Evolutionary conservation across 2,888 invertebrate genomes (phyloP).

Genomic region (Syrista parreyssii): DNA sequence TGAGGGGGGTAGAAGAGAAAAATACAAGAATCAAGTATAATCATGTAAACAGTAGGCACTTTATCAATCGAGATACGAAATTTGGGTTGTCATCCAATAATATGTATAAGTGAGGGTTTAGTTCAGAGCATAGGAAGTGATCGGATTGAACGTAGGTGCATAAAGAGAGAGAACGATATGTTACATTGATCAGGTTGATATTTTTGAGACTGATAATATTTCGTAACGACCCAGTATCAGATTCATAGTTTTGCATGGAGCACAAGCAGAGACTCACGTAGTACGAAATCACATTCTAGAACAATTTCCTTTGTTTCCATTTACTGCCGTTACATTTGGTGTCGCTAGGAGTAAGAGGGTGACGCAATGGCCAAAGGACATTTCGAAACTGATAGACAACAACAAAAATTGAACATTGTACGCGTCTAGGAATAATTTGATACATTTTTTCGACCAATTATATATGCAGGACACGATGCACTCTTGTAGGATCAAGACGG

Average conservation of each 20-base stretch:
- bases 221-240: neutral
- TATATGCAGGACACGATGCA: neutral
- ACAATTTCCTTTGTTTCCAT: neutral
- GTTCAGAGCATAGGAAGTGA: neutral
- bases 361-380: neutral
- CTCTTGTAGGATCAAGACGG: neutral
- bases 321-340: neutral
- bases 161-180: neutral
- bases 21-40: conserved; percentile 34
- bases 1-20: conserved; percentile 26
- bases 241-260: neutral
- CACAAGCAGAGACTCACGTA: neutral
- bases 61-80: neutral
- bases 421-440: neutral
- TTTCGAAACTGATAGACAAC: neutral
- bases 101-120: neutral
- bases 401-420: neutral
- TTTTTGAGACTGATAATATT: neutral
- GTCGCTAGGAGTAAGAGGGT: neutral
- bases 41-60: conserved; percentile 28
- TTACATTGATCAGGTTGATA: neutral
- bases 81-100: neutral
- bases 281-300: neutral
- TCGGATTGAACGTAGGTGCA: neutral
- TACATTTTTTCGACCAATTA: neutral